These are phyloP conservation scores for Porites divaricata DNA, from an alignment of 92 coral and sea anemone genomes.

Conservation along the genomic window DNA sequence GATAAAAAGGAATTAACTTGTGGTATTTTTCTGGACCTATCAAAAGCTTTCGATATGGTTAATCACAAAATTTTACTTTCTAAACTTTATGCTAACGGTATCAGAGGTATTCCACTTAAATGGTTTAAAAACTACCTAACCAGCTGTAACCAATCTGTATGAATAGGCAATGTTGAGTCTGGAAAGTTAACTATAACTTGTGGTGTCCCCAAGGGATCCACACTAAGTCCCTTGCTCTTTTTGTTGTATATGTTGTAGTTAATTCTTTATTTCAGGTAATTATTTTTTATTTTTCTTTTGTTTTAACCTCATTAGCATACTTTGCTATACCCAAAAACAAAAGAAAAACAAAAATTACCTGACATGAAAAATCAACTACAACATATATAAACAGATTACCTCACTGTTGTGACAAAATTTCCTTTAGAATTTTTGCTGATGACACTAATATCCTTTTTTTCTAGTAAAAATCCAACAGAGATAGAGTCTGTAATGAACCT, in stretches of 20 bases:
- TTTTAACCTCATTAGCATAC: too few species aligned
- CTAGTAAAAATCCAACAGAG: slow-evolving; percentile 16
- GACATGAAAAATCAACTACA: too few species aligned
- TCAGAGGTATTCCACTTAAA: slow-evolving; percentile 38
- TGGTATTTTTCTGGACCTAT: too few species aligned
- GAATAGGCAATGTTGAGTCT: slow-evolving; percentile 46
- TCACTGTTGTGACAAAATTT: slow-evolving; percentile 28
- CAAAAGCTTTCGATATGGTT: too few species aligned
- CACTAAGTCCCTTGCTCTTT: slow-evolving; percentile 39
- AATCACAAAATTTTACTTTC: not conserved
- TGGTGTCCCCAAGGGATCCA: slow-evolving; percentile 57
- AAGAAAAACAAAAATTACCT: too few species aligned
- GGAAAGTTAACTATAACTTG: not conserved
- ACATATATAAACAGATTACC: not conserved
- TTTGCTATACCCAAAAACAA: too few species aligned
- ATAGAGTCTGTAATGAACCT: slow-evolving; percentile 21
- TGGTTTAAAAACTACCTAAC: slow-evolving; percentile 57
- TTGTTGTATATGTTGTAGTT: slow-evolving; percentile 42
- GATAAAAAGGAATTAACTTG: not conserved
- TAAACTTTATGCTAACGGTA: slow-evolving; percentile 47
- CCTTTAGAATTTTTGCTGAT: slow-evolving; percentile 49
- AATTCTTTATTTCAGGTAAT: too few species aligned
- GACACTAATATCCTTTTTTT: slow-evolving; percentile 42
- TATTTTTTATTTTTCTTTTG: too few species aligned
- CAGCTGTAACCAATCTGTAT: slow-evolving; percentile 46